phyloP scores from a whole-genome alignment of 2,888 invertebrate species.

The Doris montereyensis region DNA sequence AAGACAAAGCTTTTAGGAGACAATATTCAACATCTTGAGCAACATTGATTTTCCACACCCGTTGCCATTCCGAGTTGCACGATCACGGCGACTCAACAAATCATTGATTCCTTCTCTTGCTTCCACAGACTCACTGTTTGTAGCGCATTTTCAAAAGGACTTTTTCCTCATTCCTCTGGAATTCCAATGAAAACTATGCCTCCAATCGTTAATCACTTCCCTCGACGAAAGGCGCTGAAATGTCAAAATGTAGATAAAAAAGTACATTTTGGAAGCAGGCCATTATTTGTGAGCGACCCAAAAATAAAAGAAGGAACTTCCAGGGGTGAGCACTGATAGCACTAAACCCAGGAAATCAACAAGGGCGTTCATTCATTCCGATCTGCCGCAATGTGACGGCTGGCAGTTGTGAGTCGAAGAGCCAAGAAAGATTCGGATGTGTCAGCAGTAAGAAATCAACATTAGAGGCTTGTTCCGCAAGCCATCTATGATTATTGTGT shows the following conservation, averaged over 20 bases:
- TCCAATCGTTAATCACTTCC: too few relatives aligned
- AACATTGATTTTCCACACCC: background rate
- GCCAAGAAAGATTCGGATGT: too few relatives aligned
- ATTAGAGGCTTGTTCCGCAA: too few relatives aligned
- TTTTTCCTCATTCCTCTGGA: background rate
- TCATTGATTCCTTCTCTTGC: background rate
- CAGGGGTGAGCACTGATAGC: background rate
- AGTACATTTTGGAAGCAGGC: too few relatives aligned
- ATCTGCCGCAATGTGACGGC: background rate
- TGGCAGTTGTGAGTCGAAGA: background rate
- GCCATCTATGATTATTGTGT: too few relatives aligned
- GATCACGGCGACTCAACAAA: background rate
- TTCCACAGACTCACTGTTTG: conserved; percentile 42
- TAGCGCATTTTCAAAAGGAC: conserved; percentile 31
- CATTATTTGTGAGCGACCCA: too few relatives aligned
- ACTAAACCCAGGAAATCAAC: conserved; percentile 38
- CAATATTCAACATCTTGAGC: background rate
- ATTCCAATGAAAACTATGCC: too few relatives aligned
- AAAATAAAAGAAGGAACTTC: too few relatives aligned
- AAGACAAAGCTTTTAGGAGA: too few relatives aligned
- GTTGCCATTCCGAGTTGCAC: background rate
- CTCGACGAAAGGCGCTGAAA: too few relatives aligned
- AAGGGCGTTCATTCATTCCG: conserved; percentile 42
- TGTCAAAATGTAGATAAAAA: too few relatives aligned
- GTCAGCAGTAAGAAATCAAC: too few relatives aligned